Percentiles rank a stretch among this genome's conserved stretches.
Conservation (phyloP, 2,888 invertebrate species). For the Corbicula japonica region DNA sequence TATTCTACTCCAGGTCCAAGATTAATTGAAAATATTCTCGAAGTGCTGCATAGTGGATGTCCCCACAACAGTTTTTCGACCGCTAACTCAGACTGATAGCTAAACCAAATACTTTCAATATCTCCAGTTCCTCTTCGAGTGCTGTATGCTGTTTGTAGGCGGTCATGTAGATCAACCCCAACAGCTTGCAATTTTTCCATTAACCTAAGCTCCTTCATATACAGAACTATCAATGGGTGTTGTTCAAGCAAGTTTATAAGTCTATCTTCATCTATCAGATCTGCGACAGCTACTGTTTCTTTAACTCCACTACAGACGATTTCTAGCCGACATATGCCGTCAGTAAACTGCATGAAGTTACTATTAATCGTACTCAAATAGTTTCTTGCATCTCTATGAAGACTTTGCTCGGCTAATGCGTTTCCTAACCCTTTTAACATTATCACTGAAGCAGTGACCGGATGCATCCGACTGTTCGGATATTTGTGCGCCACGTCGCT, state of each 20-base stretch:
- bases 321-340: conserved; percentile 1
- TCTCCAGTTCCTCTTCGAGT: neutral
- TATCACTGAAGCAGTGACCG: conserved; percentile 2
- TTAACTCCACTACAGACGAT: neutral
- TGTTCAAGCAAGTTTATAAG: conserved; percentile 1
- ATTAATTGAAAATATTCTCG: conserved; percentile 3
- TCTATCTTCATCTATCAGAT: neutral
- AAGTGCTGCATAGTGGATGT: neutral
- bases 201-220: too few species aligned
- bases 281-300: neutral
- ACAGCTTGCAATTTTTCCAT: conserved; percentile 2
- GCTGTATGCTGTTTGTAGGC: neutral
- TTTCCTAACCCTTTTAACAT: conserved; percentile 2
- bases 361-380: conserved; percentile 1
- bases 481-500: conserved; percentile 2
- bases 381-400: neutral
- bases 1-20: conserved; percentile 14
- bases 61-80: conserved; percentile 12
- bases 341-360: neutral
- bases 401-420: neutral
- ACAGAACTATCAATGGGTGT: conserved; percentile 7
- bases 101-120: neutral
- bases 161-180: neutral
- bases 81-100: conserved; percentile 3
- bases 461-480: conserved; percentile 10